A percentile compares a stretch with the other conserved stretches of the same genome.
Conservation (phyloP, 2,113 vertebrate species). For the Rhabdornis inornatus region DNA sequence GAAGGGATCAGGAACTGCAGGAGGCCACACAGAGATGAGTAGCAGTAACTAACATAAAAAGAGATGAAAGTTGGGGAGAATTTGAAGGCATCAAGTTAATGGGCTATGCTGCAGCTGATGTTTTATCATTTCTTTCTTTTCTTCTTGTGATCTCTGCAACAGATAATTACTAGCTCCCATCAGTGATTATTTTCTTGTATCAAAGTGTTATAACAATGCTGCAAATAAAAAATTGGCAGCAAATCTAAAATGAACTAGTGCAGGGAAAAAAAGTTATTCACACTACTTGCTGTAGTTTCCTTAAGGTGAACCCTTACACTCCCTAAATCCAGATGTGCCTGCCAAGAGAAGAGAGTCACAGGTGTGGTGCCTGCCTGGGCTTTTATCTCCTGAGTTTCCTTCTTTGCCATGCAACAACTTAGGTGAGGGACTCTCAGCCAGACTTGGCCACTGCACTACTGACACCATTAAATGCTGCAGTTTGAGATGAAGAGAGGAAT, state of each 20-base stretch:
- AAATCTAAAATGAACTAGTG: neutral
- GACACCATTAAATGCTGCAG: neutral
- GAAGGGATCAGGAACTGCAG: neutral
- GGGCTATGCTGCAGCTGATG: accelerated
- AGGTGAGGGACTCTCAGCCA: accelerated
- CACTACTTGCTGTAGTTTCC: neutral
- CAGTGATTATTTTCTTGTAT: neutral
- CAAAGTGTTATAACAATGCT: neutral
- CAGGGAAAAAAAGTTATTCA: neutral
- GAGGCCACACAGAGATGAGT: neutral
- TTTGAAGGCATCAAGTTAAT: neutral
- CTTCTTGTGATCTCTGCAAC: neutral
- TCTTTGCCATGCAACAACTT: neutral
- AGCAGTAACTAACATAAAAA: neutral
- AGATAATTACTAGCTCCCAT: neutral
- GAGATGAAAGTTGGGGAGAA: neutral
- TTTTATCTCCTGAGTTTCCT: neutral
- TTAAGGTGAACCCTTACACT: neutral
- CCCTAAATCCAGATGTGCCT: neutral
- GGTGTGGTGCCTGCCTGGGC: neutral
- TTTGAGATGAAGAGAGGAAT: neutral
- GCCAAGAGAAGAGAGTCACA: neutral
- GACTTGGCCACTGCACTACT: neutral
- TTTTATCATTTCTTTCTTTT: neutral
- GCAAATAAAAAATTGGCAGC: neutral